Percentiles rank a stretch among this genome's conserved stretches.
Evolutionary conservation across 2,113 vertebrate genomes (phyloP).

Genomic region (Sylvietta virens): DNA sequence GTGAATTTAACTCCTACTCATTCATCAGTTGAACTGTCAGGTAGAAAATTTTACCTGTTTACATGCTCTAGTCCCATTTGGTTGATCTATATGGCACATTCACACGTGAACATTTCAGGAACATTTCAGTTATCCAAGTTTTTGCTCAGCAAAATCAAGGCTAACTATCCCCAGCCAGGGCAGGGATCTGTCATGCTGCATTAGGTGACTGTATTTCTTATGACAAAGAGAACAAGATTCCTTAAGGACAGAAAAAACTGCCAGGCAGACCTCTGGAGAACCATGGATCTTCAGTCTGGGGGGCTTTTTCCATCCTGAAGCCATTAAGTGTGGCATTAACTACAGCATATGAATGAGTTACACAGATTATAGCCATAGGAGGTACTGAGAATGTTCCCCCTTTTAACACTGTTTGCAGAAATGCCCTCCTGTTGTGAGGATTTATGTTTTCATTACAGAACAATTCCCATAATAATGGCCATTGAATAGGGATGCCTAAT

Average conservation of each 20-base stretch:
- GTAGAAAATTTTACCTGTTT: neutral
- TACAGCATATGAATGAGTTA: neutral
- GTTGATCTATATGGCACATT: neutral
- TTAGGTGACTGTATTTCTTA: conserved; percentile 4
- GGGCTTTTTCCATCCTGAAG: neutral
- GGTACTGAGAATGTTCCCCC: neutral
- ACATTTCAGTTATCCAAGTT: neutral
- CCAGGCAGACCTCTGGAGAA: conserved; percentile 32
- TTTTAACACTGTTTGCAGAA: neutral
- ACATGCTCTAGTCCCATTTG: neutral
- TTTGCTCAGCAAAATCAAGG: neutral
- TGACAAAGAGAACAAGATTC: conserved; percentile 6
- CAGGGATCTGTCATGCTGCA: neutral
- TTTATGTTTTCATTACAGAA: conserved; percentile 52
- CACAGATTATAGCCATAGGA: conserved; percentile 31
- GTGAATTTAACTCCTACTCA: neutral
- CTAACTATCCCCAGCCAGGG: neutral
- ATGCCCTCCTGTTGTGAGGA: conserved; percentile 20
- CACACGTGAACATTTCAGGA: neutral
- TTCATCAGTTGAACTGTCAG: neutral
- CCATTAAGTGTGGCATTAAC: conserved; percentile 44
- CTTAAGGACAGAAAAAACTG: conserved; percentile 12
- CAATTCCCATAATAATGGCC: conserved; percentile 42
- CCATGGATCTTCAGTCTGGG: neutral
- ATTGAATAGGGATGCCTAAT: conserved; percentile 11